Base-by-base conservation (phyloP, 2,797 vertebrate species). In the Micromesistius poutassou region DNA sequence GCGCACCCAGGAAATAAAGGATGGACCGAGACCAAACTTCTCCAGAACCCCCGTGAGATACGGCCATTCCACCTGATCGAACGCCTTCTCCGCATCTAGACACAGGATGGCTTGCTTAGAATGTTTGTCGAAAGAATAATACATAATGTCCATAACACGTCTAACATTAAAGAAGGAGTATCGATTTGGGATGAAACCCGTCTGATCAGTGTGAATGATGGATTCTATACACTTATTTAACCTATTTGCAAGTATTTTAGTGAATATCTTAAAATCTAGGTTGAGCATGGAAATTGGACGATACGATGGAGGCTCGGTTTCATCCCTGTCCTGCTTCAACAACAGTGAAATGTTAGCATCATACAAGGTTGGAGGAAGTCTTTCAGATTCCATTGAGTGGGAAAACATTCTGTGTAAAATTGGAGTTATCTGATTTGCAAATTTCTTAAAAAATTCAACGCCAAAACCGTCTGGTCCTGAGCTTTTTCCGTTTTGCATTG, bases 171-270 rank as follows among this genome's bases (percentile, higher is more conserved):
- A 76, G 16, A 80, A 80, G 0, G 16, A 77, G 31, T 76, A 78
- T 25, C 71, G 74, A 9, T 46, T 68, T 19, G 62, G 77, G 25
- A 83, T 42, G 22, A 80, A 83, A 7, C 82, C 77, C 10, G 76
- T 82, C 55, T 76, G 77, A 25, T 82, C 80, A 25, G 55, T 5
- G n/a, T 79, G 76, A 31, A 77, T 77, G 19, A 82, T 40, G 22
- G 77, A 74, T 55, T 25, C 16, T 10, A 82, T 40, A 19, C 71
- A 72, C 72, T 77, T 77, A 12, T 79, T 82, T 72, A 82, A 16
- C 16, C 71, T 72, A 72, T 46, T 62, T 36, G 55, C 71, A 13
- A 77, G n/a, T 30, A 74, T 30, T 38, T 75, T 74, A 4, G 72
- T 31, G 28, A 75, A 73, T 40, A 77, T 72, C 7, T 46, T 82